A percentile compares a stretch with the other conserved stretches of the same genome.
Evolutionary conservation across 2,113 vertebrate species (phyloP).

Genomic region (Mungos mungo): DNA sequence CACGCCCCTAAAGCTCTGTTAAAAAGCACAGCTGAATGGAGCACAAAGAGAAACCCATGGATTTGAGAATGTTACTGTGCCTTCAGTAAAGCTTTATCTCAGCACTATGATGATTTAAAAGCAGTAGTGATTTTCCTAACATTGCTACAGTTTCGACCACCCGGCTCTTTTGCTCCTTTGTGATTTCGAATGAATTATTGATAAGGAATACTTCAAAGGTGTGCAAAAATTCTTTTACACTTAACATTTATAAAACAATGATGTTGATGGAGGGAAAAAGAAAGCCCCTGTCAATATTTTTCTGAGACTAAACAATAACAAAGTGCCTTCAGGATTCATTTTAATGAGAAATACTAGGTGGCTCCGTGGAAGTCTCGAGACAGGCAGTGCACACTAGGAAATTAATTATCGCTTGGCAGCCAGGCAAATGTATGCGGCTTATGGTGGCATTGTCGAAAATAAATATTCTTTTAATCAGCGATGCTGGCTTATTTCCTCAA

Average conservation of each 20-base stretch:
- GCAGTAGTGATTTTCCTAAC: slow-evolving; percentile 71
- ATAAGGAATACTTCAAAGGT: slow-evolving; percentile 78
- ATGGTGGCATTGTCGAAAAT: slow-evolving; percentile 74
- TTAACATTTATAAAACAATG: slow-evolving; percentile 82
- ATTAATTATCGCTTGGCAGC: slow-evolving; percentile 83
- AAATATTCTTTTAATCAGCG: slow-evolving; percentile 84
- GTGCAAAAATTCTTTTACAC: slow-evolving; percentile 72
- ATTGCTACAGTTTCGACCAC: slow-evolving; percentile 66
- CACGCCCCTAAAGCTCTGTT: slow-evolving; percentile 64
- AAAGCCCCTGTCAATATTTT: slow-evolving; percentile 73
- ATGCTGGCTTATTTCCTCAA: slow-evolving; percentile 75
- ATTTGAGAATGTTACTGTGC: slow-evolving; percentile 56
- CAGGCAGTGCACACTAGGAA: slow-evolving; percentile 75
- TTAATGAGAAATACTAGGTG: slow-evolving; percentile 81
- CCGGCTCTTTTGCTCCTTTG: slow-evolving; percentile 77
- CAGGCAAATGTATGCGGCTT: slow-evolving; percentile 76
- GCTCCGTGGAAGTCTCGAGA: slow-evolving; percentile 71
- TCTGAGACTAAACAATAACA: slow-evolving; percentile 83
- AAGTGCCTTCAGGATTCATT: slow-evolving; percentile 86
- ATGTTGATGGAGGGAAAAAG: slow-evolving; percentile 64
- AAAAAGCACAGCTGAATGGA: slow-evolving; percentile 63
- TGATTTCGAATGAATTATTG: slow-evolving; percentile 83
- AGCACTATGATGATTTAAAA: slow-evolving; percentile 77
- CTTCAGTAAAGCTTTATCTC: slow-evolving; percentile 55
- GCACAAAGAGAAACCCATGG: slow-evolving; percentile 47